phyloP scores from a whole-genome alignment of 2,888 invertebrate species.

The Ophonus ardosiacus region DNA sequence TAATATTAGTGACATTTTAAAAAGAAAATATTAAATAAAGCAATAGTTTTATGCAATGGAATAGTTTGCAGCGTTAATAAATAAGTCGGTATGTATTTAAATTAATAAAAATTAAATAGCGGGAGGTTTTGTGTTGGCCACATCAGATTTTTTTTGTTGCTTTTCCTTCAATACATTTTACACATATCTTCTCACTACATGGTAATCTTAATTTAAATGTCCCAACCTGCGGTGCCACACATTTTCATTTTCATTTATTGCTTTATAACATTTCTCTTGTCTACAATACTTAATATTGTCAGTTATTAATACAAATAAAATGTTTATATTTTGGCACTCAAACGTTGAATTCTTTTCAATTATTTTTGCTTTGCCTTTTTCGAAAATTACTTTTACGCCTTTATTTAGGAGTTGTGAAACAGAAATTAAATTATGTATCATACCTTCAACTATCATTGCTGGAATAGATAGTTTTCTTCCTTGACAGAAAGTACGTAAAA shows the following conservation, averaged over 20 bases:
- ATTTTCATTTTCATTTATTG: background rate
- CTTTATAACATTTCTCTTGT: background rate
- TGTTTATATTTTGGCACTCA: background rate
- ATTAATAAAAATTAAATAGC: too few relatives aligned
- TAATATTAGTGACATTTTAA: too few relatives aligned
- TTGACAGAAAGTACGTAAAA: background rate
- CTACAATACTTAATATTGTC: background rate
- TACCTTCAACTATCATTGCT: background rate
- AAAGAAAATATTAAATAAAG: too few relatives aligned
- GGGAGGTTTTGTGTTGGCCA: too few relatives aligned
- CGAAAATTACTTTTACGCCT: background rate
- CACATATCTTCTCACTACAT: background rate
- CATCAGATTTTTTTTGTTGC: too few relatives aligned
- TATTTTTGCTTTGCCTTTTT: background rate
- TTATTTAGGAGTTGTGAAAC: background rate
- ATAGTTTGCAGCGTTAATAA: too few relatives aligned
- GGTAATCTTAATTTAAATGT: background rate
- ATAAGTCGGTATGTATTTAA: too few relatives aligned
- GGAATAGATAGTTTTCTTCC: background rate
- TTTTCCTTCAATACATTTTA: background rate
- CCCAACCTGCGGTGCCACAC: background rate
- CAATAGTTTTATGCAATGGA: too few relatives aligned
- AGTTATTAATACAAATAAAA: background rate
- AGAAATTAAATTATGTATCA: background rate
- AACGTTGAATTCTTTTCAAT: background rate